Percentiles rank a stretch among this genome's conserved stretches.
Conservation (phyloP, 2,888 invertebrate species). For the Meiosimyza decipiens region DNA sequence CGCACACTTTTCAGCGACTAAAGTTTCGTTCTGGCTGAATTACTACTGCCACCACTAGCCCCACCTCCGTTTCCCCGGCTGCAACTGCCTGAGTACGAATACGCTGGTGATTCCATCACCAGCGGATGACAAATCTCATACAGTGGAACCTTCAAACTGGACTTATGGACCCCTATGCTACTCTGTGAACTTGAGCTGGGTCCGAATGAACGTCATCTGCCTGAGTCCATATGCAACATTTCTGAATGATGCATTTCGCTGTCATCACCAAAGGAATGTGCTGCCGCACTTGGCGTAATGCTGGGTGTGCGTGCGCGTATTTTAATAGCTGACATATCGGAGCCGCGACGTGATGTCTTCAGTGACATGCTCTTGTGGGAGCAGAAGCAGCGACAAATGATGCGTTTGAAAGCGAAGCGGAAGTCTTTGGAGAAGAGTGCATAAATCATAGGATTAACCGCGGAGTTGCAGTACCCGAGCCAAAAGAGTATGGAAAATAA, state of each 20-base stretch:
- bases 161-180: conserved; percentile 64
- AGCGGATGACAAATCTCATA: conserved; percentile 67
- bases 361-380: conserved; percentile 66
- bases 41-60: conserved; percentile 32
- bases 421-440: conserved; percentile 96
- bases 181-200: conserved; percentile 63
- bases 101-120: conserved; percentile 65
- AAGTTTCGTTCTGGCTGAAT: conserved; percentile 55
- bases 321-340: conserved; percentile 71
- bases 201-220: conserved; percentile 70
- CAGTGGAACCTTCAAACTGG: conserved; percentile 63
- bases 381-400: conserved; percentile 88
- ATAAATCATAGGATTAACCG: conserved; percentile 95
- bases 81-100: conserved; percentile 56
- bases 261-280: conserved; percentile 70
- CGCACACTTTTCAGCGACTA: conserved; percentile 53
- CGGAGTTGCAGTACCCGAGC: conserved; percentile 97
- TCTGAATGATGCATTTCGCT: conserved; percentile 68
- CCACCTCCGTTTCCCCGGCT: conserved; percentile 31
- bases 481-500: conserved; percentile 94
- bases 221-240: conserved; percentile 66
- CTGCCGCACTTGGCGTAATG: conserved; percentile 69
- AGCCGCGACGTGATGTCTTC: conserved; percentile 69
- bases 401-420: conserved; percentile 92
- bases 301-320: conserved; percentile 70